These are phyloP conservation scores for Linnaemya tessellans DNA, from an alignment of 2,888 invertebrate genomes.

Conservation along the genomic window DNA sequence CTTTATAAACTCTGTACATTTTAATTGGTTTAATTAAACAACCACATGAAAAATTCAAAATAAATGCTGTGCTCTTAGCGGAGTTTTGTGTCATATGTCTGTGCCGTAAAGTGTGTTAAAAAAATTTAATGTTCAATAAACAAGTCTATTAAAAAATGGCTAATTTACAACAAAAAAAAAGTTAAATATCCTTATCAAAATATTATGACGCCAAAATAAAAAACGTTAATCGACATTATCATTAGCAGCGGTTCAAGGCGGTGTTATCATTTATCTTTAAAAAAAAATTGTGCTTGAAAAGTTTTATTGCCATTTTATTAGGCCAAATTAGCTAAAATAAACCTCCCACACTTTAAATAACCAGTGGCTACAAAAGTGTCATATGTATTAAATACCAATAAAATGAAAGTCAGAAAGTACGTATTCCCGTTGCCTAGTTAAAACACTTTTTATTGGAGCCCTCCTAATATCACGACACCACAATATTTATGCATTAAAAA, in stretches of 20 bases:
- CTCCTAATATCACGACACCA: neutral
- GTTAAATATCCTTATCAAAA: slow-evolving; percentile 54
- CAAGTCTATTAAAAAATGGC: neutral
- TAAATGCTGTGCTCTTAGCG: neutral
- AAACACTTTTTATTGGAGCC: neutral
- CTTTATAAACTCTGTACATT: neutral
- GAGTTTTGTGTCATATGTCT: neutral
- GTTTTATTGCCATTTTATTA: neutral
- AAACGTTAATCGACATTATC: slow-evolving; percentile 57
- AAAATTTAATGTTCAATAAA: slow-evolving; percentile 37
- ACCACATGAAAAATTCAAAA: neutral
- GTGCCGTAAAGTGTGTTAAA: neutral
- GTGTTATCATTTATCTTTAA: neutral
- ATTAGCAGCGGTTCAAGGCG: slow-evolving; percentile 15
- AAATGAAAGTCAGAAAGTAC: too few species aligned
- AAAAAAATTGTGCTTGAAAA: neutral
- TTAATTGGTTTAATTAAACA: neutral
- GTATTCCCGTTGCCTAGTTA: neutral
- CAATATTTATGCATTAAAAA: slow-evolving; percentile 15
- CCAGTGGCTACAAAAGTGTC: too few species aligned
- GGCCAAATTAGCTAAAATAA: neutral
- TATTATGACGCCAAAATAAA: slow-evolving; percentile 40
- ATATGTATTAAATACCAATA: too few species aligned
- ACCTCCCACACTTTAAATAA: neutral
- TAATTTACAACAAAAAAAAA: neutral